Evolutionary conservation across 2,888 invertebrate genomes (phyloP), one percentile per base, ranked within the genome.

Genomic region (Parnassius apollo): DNA sequence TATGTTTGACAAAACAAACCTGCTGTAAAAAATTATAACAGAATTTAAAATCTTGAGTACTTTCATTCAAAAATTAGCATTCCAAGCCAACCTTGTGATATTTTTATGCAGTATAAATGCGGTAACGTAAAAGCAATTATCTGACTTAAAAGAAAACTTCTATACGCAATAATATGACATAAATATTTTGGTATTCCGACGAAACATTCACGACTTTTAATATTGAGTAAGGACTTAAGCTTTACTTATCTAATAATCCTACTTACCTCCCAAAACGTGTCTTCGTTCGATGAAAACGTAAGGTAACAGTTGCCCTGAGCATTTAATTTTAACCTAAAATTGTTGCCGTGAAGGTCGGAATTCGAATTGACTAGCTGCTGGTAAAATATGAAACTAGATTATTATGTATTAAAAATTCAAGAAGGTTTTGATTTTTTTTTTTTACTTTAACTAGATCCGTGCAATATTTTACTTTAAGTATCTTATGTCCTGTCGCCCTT

Each of bases 191-290:
- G 12, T 52, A 35, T n/a, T 52, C 35, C 12, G 42, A 4, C 12
- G 13, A 54, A 54, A 42, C 7, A 42, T 35, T 25, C 13, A 53
- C 53, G 13, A 42, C 13, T 42, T 42, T 9, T 12, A 35, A 54
- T 56, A 56, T 46, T 54, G 54, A 54, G 35, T 45, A 25, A 56
- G 46, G 46, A 25, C 22, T 45, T 46, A 56, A 56, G 46, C 55
- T 56, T 46, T 46, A 45, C 44, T 56, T 56, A 56, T 56, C 55
- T 45, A 56, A 56, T 56, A 56, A 46, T 56, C 55, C 25, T 56
- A 46, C 46, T 56, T 56, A 56, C 45, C 45, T 46, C 46, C n/a
- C 9, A 3, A 44, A 56, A 56, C 46, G 55, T 46, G 55, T 25
- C 8, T 12, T n/a, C 45, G 12, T 56, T 22, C 46, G 11, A 46